Evolutionary conservation across 2,113 vertebrate species (phyloP), one percentile per base, ranked within the genome.

Genomic region (Nasalis larvatus): DNA sequence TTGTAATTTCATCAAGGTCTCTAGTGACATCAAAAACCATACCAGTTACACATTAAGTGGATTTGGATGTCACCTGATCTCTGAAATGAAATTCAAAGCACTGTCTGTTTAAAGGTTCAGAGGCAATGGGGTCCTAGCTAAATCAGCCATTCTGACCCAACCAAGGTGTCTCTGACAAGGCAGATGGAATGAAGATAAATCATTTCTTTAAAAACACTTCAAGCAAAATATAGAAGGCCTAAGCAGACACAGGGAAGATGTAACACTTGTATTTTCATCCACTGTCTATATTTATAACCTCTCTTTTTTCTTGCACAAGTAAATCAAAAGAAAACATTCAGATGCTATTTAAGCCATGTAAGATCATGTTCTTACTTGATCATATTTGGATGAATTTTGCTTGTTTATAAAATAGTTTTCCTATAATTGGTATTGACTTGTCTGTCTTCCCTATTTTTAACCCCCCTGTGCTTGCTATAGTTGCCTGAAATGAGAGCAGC

Each of bases 1-100:
- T 97, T 98, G 97, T 98, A 98, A 98, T 98, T 98, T 97, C 97
- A 98, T 97, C 0, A 11, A 96, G 96, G 97, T 86, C 97, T 98
- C 97, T 93, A 94, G 96, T 97, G 98, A 97, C 78, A 89, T 96
- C 95, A 95, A 82, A 95, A 97, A 93, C 95, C 88, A 95, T 40
- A 52, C 89, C 86, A 98, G 86, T 90, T 91, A 97, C 98, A 85
- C 52, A 1, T 92, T 94, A 92, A 89, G 66, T 95, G 96, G 94
- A 98, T 96, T 89, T 97, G 89, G 88, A 94, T 96, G 78, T 96
- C 97, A 98, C 92, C 88, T 96, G 97, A 98, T 97, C 96, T 96
- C 80, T 2, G 74, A 95, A 94, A 98, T 98, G 89, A 97, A 97
- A 98, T 98, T 97, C 45, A 60, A 71, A 92, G 77, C 80, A 32